Conservation (phyloP, 2,113 vertebrate genomes). For the human region GRCh38 chr6:68939001-68939500, state of each 20-base stretch:
- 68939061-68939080: background rate
- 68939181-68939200: background rate
- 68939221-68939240: no score
- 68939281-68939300: no score
- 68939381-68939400: background rate
- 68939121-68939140: background rate
- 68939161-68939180: background rate
- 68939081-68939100: background rate
- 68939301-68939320: no score
- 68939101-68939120: background rate
- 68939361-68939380: background rate
- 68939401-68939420: background rate
- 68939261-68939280: no score
- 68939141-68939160: background rate
- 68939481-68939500: background rate
- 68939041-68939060: background rate
- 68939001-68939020: background rate
- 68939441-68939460: slow-evolving; percentile 23
- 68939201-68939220: no score
- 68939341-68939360: background rate
- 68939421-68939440: background rate
- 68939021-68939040: background rate
- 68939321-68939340: no score
- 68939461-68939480: background rate
- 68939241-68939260: no score